Base-by-base conservation (phyloP, 2,797 vertebrate species). In the Cossypha dichroa region DNA sequence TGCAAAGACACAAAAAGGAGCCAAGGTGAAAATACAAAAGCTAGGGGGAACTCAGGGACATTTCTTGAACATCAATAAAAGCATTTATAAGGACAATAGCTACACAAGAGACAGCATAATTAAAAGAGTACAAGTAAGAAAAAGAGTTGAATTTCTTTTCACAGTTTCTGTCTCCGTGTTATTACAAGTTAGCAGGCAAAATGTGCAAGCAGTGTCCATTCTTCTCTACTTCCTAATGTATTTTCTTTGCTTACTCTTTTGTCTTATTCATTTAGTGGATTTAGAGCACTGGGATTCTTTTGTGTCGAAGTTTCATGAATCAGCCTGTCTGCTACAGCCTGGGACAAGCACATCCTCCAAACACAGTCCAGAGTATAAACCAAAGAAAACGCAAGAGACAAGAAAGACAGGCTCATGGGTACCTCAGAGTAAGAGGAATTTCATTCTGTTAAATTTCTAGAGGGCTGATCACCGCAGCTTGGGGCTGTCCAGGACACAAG, bases 1-100 rank as follows among this genome's bases (percentile, higher is more conserved):
- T 17, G 16, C n/a, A 52, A 80, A 79, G 51, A 76, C 34, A 91
- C n/a, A 80, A 86, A 88, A 52, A 73, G 63, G 46, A 89, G 45
- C 58, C 77, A 96, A 96, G 85, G 92, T 94, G 80, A 94, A 97
- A 93, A 84, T 85, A 85, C 51, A 94, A 97, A 96, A 96, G 74
- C 75, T 79, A 88, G 49, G 87, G 93, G 93, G 56, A 97, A 92
- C 64, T 97, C 82, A 85, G 93, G 93, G 89, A 93, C 73, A 41
- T 88, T 96, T 94, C 95, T 96, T 91, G 86, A 96, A 92, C 40
- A 93, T 46, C 33, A 68, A 15, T 33, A 87, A 94, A 93, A 81
- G 51, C 84, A 63, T 83, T 73, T 68, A 13, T 70, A 73, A 95
- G 69, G 78, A 93, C 82, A 94, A 85, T 36, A 85, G 74, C 55